A percentile compares a stretch with the other conserved stretches of the same genome.
Conservation (phyloP, 2,113 vertebrate species). For the Oophaga pumilio region DNA sequence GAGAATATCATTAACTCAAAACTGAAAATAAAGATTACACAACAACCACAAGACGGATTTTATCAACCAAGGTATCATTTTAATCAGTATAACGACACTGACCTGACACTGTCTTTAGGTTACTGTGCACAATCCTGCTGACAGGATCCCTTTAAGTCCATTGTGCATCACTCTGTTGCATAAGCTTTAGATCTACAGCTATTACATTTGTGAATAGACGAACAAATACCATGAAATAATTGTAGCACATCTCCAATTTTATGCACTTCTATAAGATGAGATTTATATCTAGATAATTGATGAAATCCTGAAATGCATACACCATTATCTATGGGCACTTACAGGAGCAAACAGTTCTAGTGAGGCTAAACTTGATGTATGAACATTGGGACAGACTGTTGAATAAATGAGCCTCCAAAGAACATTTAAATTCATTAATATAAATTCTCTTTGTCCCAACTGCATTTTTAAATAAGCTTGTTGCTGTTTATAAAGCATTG, state of each 20-base stretch:
- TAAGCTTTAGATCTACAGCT: neutral
- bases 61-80: no score
- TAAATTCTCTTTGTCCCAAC: conserved; percentile 14
- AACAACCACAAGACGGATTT: no score
- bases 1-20: no score
- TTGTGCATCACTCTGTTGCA: neutral
- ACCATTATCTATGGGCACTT: neutral
- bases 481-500: conserved; percentile 3
- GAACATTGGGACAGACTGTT: neutral
- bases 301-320: no score
- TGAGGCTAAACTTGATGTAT: conserved; percentile 11
- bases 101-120: no score
- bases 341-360: neutral
- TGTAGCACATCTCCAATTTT: neutral
- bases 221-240: neutral
- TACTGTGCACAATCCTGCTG: no score
- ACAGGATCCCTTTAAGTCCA: neutral
- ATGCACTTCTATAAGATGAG: neutral
- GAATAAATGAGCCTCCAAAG: conserved; percentile 18
- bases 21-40: no score
- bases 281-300: neutral
- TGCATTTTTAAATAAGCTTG: conserved; percentile 40
- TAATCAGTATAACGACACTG: no score
- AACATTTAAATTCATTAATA: conserved; percentile 20
- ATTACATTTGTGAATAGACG: neutral